Conservation (phyloP, 53 echinoderm and acorn worm species). For the Patiria pectinifera region DNA sequence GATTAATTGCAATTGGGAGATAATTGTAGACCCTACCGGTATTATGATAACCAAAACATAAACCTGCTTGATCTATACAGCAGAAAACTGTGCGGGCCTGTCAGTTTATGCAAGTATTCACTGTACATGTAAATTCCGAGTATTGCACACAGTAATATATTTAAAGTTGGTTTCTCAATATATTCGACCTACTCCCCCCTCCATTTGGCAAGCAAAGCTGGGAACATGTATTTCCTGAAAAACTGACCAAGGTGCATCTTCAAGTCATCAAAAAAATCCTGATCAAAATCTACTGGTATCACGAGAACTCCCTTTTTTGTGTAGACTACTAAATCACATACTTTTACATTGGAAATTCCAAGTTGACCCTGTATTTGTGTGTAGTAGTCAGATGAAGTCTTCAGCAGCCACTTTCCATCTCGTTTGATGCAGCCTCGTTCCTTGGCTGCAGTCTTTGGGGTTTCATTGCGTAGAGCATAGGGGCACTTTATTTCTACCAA, state of each 20-base stretch:
- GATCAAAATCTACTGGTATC: conserved; percentile 33
- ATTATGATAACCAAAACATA: too few species aligned
- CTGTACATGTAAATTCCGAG: too few species aligned
- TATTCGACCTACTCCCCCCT: not conserved
- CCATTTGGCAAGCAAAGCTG: conserved; percentile 3
- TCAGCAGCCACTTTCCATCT: conserved; percentile 2
- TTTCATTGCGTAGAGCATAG: not conserved
- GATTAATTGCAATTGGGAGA: too few species aligned
- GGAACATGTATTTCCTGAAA: conserved; percentile 7
- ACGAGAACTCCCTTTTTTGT: conserved; percentile 43
- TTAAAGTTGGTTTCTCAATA: not conserved
- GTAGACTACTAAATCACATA: conserved; percentile 62
- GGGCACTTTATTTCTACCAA: conserved; percentile 15
- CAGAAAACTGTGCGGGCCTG: too few species aligned
- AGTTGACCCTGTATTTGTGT: conserved; percentile 63
- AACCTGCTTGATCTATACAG: too few species aligned
- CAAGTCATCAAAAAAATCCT: conserved; percentile 26
- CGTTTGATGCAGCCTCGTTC: conserved; percentile 1
- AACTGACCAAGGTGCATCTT: not conserved
- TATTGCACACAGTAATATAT: not conserved
- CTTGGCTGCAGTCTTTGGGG: conserved; percentile 40
- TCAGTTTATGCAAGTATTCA: too few species aligned
- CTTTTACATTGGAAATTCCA: conserved; percentile 24
- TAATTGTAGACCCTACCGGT: too few species aligned
- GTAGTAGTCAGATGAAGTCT: conserved; percentile 38